phyloP scores from a whole-genome alignment of 2,113 vertebrate species.

The Urocynchramus pylzowi region DNA sequence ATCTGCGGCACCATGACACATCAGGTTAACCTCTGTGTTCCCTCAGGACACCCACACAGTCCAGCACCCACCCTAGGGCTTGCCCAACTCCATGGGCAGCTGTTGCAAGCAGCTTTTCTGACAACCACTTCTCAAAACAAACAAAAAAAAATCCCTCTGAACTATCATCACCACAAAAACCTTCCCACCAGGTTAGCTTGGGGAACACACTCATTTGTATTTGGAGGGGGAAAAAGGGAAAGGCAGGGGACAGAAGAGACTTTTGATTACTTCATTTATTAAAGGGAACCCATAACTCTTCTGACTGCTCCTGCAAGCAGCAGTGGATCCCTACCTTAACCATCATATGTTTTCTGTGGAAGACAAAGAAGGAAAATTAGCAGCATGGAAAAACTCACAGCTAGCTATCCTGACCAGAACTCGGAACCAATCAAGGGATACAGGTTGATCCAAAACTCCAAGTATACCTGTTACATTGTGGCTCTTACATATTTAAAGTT shows the following conservation, averaged over 20 bases:
- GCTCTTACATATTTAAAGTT: neutral
- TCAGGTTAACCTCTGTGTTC: neutral
- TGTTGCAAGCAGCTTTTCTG: neutral
- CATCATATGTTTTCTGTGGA: neutral
- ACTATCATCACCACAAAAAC: neutral
- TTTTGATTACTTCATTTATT: neutral
- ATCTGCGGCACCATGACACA: neutral
- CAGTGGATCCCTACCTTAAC: neutral
- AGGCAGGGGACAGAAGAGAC: neutral
- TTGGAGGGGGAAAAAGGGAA: neutral
- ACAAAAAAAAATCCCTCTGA: neutral
- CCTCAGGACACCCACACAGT: neutral
- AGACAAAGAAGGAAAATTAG: neutral
- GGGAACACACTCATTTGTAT: neutral
- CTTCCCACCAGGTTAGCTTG: neutral
- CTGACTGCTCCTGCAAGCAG: neutral
- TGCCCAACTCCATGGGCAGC: neutral
- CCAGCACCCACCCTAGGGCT: neutral
- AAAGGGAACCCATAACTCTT: neutral
- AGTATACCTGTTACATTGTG: neutral
- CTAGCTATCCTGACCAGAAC: neutral
- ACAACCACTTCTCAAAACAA: neutral
- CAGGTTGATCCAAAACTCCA: neutral
- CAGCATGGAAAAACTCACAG: neutral
- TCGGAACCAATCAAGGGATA: neutral